phyloP scores from a whole-genome alignment of 1,140 invertebrate genomes.

The Bursaphelenchus mucronatus region DNA sequence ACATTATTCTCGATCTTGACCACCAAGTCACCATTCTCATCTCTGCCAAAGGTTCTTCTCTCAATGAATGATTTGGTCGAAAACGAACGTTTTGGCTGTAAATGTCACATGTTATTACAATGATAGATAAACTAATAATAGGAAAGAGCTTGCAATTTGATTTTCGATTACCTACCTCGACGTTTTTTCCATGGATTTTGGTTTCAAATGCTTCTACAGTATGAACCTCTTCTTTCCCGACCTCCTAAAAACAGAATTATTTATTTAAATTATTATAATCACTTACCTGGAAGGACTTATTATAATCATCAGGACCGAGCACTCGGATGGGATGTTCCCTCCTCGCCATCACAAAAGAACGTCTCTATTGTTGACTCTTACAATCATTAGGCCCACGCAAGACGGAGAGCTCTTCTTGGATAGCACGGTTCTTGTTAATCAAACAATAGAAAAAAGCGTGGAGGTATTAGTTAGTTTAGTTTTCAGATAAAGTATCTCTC shows the following conservation, averaged over 20 bases:
- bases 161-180: conserved; percentile 11
- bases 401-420: too few species aligned
- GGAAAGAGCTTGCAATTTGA: too few species aligned
- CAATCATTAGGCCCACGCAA: too few species aligned
- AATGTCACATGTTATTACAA: background rate
- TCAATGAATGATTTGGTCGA: conserved; percentile 36
- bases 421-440: too few species aligned
- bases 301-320: conserved; percentile 8
- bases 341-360: too few species aligned
- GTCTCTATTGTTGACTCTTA: too few species aligned
- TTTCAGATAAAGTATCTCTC: too few species aligned
- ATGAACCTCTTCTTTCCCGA: conserved; percentile 37
- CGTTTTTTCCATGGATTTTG: conserved; percentile 27
- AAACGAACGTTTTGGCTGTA: conserved; percentile 27
- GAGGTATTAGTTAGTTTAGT: too few species aligned
- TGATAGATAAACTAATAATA: background rate
- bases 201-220: conserved; percentile 34
- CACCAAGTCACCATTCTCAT: conserved; percentile 40
- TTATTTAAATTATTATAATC: background rate
- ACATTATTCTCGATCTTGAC: conserved; percentile 32
- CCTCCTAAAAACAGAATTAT: conserved; percentile 20
- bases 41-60: conserved; percentile 31
- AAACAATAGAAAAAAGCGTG: too few species aligned
- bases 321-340: conserved; percentile 7
- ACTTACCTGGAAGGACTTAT: background rate